Percentiles rank a stretch among this genome's conserved stretches.
Conservation (phyloP, 2,797 vertebrate species). For the Thaleichthys pacificus region DNA sequence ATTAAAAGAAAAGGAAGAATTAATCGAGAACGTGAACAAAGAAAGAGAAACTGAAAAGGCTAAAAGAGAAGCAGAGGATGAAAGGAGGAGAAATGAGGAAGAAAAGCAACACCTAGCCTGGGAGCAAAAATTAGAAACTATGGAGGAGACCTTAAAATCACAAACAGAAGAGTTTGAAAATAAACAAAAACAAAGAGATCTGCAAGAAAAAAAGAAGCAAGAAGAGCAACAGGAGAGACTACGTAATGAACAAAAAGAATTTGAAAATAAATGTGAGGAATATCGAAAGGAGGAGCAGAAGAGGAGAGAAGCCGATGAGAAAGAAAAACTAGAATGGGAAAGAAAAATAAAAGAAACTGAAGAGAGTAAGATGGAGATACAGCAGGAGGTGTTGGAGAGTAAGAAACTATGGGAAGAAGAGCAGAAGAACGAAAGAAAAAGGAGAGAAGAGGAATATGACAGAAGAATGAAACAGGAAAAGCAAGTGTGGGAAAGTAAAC, state of each 20-base stretch:
- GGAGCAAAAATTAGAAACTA: background rate
- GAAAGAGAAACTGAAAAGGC: background rate
- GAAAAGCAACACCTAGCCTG: background rate
- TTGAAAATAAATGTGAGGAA: background rate
- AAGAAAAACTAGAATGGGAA: background rate
- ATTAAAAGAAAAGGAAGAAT: no score
- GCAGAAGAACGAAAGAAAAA: background rate
- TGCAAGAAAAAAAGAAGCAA: background rate
- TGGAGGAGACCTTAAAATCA: background rate
- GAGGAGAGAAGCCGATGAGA: background rate
- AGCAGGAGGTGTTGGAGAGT: no score
- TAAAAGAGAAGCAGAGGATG: constrained; percentile 18
- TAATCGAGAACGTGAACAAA: no score
- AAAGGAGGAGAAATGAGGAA: constrained; percentile 8
- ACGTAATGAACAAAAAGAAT: background rate
- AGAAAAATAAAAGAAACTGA: background rate
- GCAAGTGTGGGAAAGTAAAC: background rate
- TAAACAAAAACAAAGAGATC: constrained; percentile 24
- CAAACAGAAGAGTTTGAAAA: constrained; percentile 2
- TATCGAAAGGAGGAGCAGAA: background rate
- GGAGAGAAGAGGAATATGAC: background rate
- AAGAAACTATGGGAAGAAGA: no score
- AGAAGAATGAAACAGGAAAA: no score
- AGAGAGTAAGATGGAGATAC: no score
- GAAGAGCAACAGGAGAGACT: background rate